Conservation (phyloP, 2,797 vertebrate species). For the Myotis findleyi region DNA sequence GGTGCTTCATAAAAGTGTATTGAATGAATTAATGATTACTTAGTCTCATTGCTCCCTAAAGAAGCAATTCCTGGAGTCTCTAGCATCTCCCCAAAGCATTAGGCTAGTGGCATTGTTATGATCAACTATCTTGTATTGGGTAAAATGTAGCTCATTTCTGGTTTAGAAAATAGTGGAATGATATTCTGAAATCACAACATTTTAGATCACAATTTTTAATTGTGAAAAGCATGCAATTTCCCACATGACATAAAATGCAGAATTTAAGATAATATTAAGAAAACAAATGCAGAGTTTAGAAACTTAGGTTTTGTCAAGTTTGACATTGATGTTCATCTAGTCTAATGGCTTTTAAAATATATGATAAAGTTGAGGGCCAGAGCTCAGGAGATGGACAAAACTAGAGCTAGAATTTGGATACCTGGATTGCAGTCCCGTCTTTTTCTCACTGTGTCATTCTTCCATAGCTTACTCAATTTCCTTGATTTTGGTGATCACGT, state of each 20-base stretch:
- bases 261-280: background rate
- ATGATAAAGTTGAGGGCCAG: background rate
- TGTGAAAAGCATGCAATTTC: background rate
- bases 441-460: background rate
- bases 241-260: background rate
- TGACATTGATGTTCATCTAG: background rate
- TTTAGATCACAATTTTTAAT: slow-evolving; percentile 27
- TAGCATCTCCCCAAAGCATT: background rate
- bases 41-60: background rate
- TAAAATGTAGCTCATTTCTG: background rate
- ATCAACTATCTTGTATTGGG: background rate
- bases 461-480: background rate
- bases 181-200: slow-evolving; percentile 1
- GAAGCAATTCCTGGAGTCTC: slow-evolving; percentile 16
- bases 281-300: background rate
- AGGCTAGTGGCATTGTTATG: background rate
- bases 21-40: slow-evolving; percentile 41
- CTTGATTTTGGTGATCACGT: background rate
- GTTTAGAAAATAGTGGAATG: slow-evolving; percentile 36
- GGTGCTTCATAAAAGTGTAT: background rate
- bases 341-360: background rate
- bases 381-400: background rate
- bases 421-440: background rate
- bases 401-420: background rate
- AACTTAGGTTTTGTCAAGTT: background rate